A percentile compares a stretch with the other conserved stretches of the same genome.
phyloP scores from a whole-genome alignment of 2,797 vertebrate species.

The Brotogeris chrysoptera region DNA sequence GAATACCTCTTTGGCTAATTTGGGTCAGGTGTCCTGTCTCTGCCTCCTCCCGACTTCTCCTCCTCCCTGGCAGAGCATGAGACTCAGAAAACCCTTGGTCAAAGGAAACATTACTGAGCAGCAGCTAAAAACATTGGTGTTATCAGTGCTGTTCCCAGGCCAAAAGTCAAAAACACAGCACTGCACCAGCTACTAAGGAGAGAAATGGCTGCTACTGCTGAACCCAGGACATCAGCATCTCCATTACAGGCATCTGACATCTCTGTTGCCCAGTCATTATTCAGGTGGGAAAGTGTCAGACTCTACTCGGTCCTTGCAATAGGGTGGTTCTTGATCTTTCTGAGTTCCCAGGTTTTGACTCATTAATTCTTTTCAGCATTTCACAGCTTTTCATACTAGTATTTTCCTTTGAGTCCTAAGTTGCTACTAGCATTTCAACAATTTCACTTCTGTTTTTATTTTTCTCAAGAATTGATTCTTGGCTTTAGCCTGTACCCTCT shows the following conservation, averaged over 20 bases:
- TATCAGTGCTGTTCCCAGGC: too few species aligned
- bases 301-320: background rate
- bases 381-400: background rate
- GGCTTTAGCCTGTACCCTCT: background rate
- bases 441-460: background rate
- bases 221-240: background rate
- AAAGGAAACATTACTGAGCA: too few species aligned
- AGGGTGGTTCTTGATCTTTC: background rate
- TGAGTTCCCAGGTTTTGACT: background rate
- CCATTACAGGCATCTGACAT: background rate
- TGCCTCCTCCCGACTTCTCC: too few species aligned
- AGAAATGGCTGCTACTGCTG: background rate
- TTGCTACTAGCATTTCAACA: background rate
- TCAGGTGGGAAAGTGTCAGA: background rate
- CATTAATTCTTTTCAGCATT: background rate
- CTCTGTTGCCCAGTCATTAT: background rate
- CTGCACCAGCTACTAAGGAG: background rate
- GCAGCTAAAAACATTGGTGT: too few species aligned
- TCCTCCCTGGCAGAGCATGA: too few species aligned
- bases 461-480: background rate
- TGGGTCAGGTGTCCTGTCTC: too few species aligned
- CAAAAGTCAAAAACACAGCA: background rate
- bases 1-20: too few species aligned
- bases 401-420: background rate
- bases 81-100: too few species aligned